Base-by-base conservation (phyloP, 2,113 vertebrate genomes). In the Grantiella picta region DNA sequence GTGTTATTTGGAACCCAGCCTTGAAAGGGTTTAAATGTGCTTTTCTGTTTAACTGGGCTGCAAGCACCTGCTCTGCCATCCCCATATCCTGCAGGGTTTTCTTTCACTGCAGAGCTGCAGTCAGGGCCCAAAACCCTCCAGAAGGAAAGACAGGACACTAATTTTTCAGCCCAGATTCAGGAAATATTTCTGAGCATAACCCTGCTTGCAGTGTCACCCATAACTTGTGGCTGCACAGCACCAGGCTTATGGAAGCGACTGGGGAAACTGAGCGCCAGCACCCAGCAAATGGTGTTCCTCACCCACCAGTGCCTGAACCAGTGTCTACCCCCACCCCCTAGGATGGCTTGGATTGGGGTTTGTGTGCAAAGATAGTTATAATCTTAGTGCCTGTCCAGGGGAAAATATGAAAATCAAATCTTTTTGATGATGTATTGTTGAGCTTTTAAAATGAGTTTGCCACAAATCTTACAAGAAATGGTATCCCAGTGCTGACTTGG, bases 191-290 rank as follows among this genome's bases (percentile, higher is more conserved):
- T 89, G 15, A 65, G 33, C 17, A 29, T 24, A 56, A 57, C 8
- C 33, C 68, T 64, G 9, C 38, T 59, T 70, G 24, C n/a, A 22
- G 19, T 60, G 57, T 65, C 40, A 49, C 38, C 35, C 31, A 38
- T 40, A 71, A 36, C 22, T 52, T 28, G 38, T 11, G 29, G 14
- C 45, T 85, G 35, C 23, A 7, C 5, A 10, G 31, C 7, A 9
- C 12, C 36, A 44, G 61, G 31, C 28, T 57, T 38, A 21, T 36
- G 36, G 47, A 40, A 13, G 24, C 0, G 0, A 9, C 3, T n/a
- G 40, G 33, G 10, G 35, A 79, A 54, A 27, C 28, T 0, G 3
- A 81, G 60, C 15, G 12, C 19, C 33, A 17, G 44, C 5, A 1
- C 45, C 28, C 53, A 59, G 29, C 31, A 86, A 69, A 15, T 18